These are phyloP conservation scores for Nomada ruficornis DNA, from an alignment of 2,888 invertebrate genomes.

Conservation along the genomic window DNA sequence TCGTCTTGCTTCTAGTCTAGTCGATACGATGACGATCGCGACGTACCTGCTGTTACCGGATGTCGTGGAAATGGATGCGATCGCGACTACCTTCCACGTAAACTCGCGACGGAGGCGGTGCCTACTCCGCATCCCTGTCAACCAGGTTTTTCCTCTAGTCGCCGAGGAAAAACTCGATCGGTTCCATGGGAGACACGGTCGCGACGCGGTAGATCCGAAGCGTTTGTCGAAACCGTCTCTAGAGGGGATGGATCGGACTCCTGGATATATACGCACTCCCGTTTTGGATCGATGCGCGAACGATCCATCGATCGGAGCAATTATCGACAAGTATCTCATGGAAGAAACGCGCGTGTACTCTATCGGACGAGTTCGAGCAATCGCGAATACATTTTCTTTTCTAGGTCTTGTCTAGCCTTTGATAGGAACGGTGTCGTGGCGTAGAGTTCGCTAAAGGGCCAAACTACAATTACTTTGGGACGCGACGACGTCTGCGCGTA, in stretches of 20 bases:
- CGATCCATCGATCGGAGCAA: constrained; percentile 56
- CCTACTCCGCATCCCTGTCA: constrained; percentile 33
- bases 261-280: constrained; percentile 36
- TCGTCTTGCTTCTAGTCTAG: not conserved
- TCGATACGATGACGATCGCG: constrained; percentile 40
- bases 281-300: constrained; percentile 55
- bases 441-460: not conserved
- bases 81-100: constrained; percentile 53
- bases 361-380: not conserved
- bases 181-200: constrained; percentile 53
- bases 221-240: constrained; percentile 67
- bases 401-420: not conserved
- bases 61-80: constrained; percentile 70
- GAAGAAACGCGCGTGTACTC: not conserved
- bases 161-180: constrained; percentile 68
- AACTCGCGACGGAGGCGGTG: constrained; percentile 48
- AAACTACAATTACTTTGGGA: too few species aligned
- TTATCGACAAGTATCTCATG: constrained; percentile 58
- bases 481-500: too few species aligned
- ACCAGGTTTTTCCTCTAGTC: constrained; percentile 57
- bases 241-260: constrained; percentile 16
- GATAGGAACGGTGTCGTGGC: not conserved
- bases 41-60: constrained; percentile 60
- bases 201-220: constrained; percentile 66
- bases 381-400: not conserved